A percentile compares a stretch with the other conserved stretches of the same genome.
phyloP scores from a whole-genome alignment of 2,888 invertebrate genomes.

The Meganola albula region DNA sequence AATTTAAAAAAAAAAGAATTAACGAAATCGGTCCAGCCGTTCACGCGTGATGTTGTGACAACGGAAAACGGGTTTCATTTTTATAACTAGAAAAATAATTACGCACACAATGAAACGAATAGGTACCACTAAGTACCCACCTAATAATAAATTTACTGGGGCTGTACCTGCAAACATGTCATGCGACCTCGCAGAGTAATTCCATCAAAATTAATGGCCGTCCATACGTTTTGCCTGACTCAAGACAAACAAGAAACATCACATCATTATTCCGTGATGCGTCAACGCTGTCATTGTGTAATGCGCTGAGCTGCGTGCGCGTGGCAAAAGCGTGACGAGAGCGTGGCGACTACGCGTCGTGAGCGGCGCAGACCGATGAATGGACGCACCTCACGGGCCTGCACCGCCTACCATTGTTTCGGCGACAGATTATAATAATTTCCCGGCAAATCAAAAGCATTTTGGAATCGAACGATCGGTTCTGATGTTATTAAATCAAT shows the following conservation, averaged over 20 bases:
- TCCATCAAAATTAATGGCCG: constrained; percentile 41
- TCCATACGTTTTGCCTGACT: constrained; percentile 40
- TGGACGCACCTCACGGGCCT: constrained; percentile 29
- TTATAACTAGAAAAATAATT: too few relatives aligned
- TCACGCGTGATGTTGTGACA: too few relatives aligned
- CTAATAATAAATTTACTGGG: too few relatives aligned
- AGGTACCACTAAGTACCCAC: too few relatives aligned
- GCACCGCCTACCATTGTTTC: constrained; percentile 68
- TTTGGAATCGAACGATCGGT: constrained; percentile 68
- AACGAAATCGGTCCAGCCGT: too few relatives aligned
- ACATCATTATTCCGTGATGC: constrained; percentile 49
- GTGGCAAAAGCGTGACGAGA: constrained; percentile 17
- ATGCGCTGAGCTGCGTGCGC: constrained; percentile 19
- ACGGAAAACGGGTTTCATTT: too few relatives aligned
- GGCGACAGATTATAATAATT: constrained; percentile 69
- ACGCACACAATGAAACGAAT: too few relatives aligned
- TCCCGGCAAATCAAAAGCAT: constrained; percentile 71
- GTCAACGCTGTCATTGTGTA: constrained; percentile 46
- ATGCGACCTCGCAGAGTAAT: constrained; percentile 32
- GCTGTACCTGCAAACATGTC: constrained; percentile 8
- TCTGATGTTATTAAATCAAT: constrained; percentile 65
- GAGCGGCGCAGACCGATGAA: constrained; percentile 24
- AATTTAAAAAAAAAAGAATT: too few relatives aligned
- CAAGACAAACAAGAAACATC: constrained; percentile 35
- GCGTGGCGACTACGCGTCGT: constrained; percentile 16